Base-by-base conservation (phyloP, 2,888 invertebrate genomes). In the Harmothoe impar region DNA sequence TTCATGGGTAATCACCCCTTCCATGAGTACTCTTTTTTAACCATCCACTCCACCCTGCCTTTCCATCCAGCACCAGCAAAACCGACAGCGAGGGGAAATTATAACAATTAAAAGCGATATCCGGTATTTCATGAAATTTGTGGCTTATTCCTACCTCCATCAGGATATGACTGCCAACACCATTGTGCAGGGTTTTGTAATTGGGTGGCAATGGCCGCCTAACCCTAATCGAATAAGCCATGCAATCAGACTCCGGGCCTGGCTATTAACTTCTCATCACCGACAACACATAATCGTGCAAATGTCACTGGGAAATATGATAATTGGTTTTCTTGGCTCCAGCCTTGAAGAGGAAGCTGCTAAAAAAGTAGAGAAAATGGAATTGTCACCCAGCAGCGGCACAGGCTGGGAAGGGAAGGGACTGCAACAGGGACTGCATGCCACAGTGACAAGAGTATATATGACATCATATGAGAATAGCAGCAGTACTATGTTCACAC, bases 121-220 rank as follows among this genome's bases (percentile, higher is more conserved):
- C 86, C 86, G 54, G 86, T 54, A 56, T 86, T 86, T 86, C 86
- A 86, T 52, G 86, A 86, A 86, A 86, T 86, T 54, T 86, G 86
- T 54, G 23, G 33, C 86, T 86, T 52, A 86, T 86, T 86, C 86
- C 54, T 17, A 1, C 17, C 31, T 29, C 29, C 86, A 54, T 81
- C 23, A 29, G 86, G 54, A 17, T 54, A 31, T 25, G 54, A 31
- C 33, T 23, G 25, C 17, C 20, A 7, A 7, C 7, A 7, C 15
- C 86, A 86, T 56, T 52, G 86, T 86, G 29, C 12, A 17, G 17
- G 52, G 43, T 84, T 33, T 33, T 84, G 86, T 84, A 84, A 84
- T 84, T 86, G 86, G 86, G n/a, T 31, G 86, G n/a, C 25, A 0
- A 25, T 25, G 17, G 20, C 84, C n/a, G 31, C 54, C 29, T 12